These are phyloP conservation scores for Apamea anceps DNA, from an alignment of 2,888 invertebrate genomes.

Conservation along the genomic window DNA sequence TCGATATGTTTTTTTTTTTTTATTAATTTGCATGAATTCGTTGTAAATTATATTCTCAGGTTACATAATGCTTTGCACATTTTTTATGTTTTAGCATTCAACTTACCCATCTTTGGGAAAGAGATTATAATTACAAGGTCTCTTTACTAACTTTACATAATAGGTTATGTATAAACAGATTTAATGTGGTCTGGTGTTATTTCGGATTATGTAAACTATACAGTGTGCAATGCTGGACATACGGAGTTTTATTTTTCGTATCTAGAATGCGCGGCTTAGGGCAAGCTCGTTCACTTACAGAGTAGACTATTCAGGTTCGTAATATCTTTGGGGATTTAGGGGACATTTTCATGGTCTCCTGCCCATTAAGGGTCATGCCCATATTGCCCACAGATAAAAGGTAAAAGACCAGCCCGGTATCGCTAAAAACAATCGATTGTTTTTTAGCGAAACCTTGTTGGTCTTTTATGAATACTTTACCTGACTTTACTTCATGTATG, in stretches of 20 bases:
- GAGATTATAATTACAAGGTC: not conserved
- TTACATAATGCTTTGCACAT: not conserved
- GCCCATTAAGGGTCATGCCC: not conserved
- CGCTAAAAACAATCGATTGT: too few relatives aligned
- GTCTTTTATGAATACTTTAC: conserved; percentile 7
- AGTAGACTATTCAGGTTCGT: not conserved
- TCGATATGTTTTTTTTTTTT: conserved; percentile 1
- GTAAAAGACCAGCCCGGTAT: too few relatives aligned
- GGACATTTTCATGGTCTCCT: not conserved
- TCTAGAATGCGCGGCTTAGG: not conserved
- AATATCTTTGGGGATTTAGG: not conserved
- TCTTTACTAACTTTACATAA: not conserved
- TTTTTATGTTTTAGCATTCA: not conserved
- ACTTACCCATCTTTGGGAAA: not conserved
- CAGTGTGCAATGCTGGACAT: not conserved
- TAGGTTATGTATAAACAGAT: not conserved
- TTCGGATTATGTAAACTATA: not conserved
- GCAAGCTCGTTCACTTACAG: not conserved
- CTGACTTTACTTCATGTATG: not conserved
- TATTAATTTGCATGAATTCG: conserved; percentile 32
- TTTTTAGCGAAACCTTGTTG: too few relatives aligned
- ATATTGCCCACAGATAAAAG: not conserved
- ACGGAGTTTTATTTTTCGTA: not conserved
- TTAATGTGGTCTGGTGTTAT: not conserved
- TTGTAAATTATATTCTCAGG: conserved; percentile 34